Conservation (phyloP, 2,113 vertebrate species). For the Xyrauchen texanus region DNA sequence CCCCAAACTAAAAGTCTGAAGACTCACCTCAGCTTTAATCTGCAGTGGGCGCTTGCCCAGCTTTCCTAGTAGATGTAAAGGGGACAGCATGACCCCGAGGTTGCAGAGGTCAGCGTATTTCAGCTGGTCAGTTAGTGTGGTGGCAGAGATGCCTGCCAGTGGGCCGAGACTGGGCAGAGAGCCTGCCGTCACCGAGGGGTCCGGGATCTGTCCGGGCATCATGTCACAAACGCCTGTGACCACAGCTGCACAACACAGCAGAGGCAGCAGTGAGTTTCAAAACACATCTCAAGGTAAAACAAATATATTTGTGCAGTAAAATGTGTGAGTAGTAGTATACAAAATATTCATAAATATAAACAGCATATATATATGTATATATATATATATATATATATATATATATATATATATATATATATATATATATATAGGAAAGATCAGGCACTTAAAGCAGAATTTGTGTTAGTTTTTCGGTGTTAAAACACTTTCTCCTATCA, state of each 20-base stretch:
- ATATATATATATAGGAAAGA: no score
- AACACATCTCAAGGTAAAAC: no score
- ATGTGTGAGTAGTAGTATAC: no score
- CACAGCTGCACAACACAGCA: constrained; percentile 66
- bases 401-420: no score
- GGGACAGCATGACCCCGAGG: constrained; percentile 88
- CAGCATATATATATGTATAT: no score
- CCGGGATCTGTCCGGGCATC: constrained; percentile 97
- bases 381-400: no score
- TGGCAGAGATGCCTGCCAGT: constrained; percentile 85
- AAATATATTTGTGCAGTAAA: no score
- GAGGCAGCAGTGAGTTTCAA: not conserved
- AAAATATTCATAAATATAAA: not conserved
- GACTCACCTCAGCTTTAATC: constrained; percentile 88
- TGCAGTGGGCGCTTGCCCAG: constrained; percentile 85
- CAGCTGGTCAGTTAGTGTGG: constrained; percentile 86
- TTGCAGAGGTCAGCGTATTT: constrained; percentile 88
- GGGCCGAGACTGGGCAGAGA: constrained; percentile 89
- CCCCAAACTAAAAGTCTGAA: not conserved
- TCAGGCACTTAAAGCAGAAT: no score
- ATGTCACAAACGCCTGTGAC: constrained; percentile 78
- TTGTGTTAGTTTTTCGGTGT: no score
- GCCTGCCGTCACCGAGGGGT: constrained; percentile 89
- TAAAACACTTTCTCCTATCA: no score
- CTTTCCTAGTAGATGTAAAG: constrained; percentile 90